These are phyloP conservation scores for Thunnus maccoyii DNA, from an alignment of 2,113 vertebrate species.

Conservation along the genomic window DNA sequence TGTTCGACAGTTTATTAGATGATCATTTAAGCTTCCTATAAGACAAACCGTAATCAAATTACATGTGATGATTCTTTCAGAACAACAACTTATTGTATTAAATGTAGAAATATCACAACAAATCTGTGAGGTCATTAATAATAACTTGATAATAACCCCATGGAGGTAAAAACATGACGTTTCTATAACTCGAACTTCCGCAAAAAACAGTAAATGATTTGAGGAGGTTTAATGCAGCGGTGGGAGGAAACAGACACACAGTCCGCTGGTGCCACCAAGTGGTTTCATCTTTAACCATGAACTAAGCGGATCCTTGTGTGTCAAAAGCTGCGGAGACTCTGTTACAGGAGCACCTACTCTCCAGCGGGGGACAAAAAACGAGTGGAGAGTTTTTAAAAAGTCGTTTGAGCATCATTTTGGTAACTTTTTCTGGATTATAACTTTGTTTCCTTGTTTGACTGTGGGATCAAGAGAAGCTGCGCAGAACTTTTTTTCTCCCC, in stretches of 20 bases:
- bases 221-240: constrained; percentile 21
- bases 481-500: not conserved
- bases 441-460: not conserved
- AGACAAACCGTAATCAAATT: not conserved
- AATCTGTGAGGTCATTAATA: no score
- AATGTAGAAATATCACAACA: no score
- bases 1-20: not conserved
- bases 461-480: not conserved
- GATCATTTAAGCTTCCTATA: not conserved
- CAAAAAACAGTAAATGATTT: no score
- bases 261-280: constrained; percentile 56
- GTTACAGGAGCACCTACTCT: not conserved
- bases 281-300: constrained; percentile 15
- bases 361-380: not conserved
- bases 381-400: not conserved
- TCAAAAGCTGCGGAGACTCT: constrained; percentile 8
- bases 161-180: no score
- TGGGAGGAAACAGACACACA: constrained; percentile 24
- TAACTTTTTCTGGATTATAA: not conserved
- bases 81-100: not conserved
- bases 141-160: no score
- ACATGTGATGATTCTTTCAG: not conserved
- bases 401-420: not conserved
- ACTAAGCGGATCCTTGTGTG: not conserved
- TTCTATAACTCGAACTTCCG: no score